Evolutionary conservation across 1,140 invertebrate genomes (phyloP), one percentile per base, ranked within the genome.

Genomic region (Neuroterus valhalla): DNA sequence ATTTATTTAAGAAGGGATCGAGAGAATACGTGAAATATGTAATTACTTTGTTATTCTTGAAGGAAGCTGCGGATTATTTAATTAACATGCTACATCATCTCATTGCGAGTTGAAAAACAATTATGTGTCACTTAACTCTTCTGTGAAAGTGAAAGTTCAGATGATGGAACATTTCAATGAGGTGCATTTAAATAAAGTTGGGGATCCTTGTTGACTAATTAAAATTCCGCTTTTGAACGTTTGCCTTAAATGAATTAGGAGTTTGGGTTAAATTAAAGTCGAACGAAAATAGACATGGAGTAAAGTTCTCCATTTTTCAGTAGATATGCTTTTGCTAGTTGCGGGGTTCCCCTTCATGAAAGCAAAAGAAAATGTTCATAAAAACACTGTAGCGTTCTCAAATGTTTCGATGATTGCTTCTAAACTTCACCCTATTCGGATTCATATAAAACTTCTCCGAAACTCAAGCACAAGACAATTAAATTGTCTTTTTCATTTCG

Each of bases 211-310:
- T 62, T 62, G 55, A 26, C 26, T 62, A 62, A 62, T 62, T 62
- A 62, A 62, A 62, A 62, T 62, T 62, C 55, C 23, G 26, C 55
- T 62, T 62, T 62, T 15, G n/a, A 62, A 62, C 55, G 55, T 62
- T 62, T 62, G 55, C 31, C 55, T 62, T 62, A 62, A 62, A 31
- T 62, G 55, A 62, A 62, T 62, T 26, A 31, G 12, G 23, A 62
- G 21, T 38, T 62, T 38, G 55, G 21, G 26, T 62, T 62, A 31
- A 62, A 62, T 62, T 62, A 31, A 62, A 62, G 31, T 62, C 11
- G 23, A 62, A 62, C 14, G 31, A 62, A 62, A 50, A 38, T 1
- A 38, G 31, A 8, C 6, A 38, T 38, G 10, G 31, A 38, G 31
- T 38, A 38, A 38, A 38, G 31, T 8, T 0, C 31, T 38, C 1